Evolutionary conservation across 2,797 vertebrate genomes (phyloP), one percentile per base, ranked within the genome.

Genomic region (Echiichthys vipera): DNA sequence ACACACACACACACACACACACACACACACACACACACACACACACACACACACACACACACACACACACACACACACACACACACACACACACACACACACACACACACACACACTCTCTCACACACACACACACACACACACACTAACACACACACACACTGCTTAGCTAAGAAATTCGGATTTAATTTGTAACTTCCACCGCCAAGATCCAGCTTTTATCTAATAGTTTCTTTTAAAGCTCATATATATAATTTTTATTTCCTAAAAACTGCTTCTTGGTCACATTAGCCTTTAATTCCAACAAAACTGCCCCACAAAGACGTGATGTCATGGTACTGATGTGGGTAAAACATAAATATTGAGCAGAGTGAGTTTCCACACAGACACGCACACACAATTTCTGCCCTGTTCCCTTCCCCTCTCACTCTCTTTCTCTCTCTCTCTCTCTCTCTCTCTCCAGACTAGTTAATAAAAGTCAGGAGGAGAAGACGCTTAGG

Each of bases 401-500:
- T 65, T 29, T 50, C 18, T 65, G 50, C 49, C 43, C 11, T 36
- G 17, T 36, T 58, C 24, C 45, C 53, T 34, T n/a, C n/a, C n/a
- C n/a, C n/a, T n/a, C n/a, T n/a, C n/a, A n/a, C n/a, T n/a, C n/a
- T n/a, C n/a, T n/a, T n/a, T n/a, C n/a, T n/a, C n/a, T n/a, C n/a
- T n/a, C n/a, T n/a, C n/a, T n/a, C n/a, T n/a, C n/a, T n/a, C 30
- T 30, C 27, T 43, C 37, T 14, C 34, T 57, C 64, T 63, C 76
- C 75, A 86, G 65, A 78, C 61, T 40, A 75, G 71, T 78, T 87
- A 80, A 78, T 78, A 71, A 70, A 87, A 88, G 83, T 84, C 82
- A 65, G 70, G 37, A 74, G 59, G 50, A 79, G 64, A 86, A 83
- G 71, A 72, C 15, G 67, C 70, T 55, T 58, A 84, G 76, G 20